phyloP scores from a whole-genome alignment of 2,888 invertebrate species.

The Torymus tubicola region DNA sequence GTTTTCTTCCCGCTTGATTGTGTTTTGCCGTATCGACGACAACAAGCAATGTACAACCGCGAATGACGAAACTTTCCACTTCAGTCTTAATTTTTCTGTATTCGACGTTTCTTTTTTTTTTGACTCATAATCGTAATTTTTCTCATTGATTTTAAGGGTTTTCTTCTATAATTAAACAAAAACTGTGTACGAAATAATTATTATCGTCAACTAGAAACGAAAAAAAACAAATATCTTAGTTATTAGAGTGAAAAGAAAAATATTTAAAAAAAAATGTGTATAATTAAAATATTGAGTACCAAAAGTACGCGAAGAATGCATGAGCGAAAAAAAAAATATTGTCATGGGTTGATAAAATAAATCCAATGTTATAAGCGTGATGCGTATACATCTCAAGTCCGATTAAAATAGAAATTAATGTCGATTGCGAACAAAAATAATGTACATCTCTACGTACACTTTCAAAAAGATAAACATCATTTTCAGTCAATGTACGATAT shows the following conservation, averaged over 20 bases:
- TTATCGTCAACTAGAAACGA: constrained; percentile 57
- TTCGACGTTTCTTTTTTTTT: constrained; percentile 14
- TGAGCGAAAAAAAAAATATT: constrained; percentile 52
- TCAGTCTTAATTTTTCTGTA: constrained; percentile 27
- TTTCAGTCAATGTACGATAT: background rate
- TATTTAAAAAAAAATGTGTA: constrained; percentile 69
- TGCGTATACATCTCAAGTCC: constrained; percentile 47
- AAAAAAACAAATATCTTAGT: constrained; percentile 56
- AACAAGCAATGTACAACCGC: constrained; percentile 29
- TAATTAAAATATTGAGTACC: constrained; percentile 72
- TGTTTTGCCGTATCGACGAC: constrained; percentile 31
- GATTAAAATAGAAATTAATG: constrained; percentile 39
- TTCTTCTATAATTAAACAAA: constrained; percentile 56
- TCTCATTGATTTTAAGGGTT: constrained; percentile 46
- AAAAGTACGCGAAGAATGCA: constrained; percentile 61
- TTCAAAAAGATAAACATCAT: background rate
- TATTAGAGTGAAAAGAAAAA: constrained; percentile 65
- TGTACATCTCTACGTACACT: constrained; percentile 27
- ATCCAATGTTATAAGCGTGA: constrained; percentile 44
- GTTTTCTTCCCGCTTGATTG: constrained; percentile 22
- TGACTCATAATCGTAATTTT: constrained; percentile 46
- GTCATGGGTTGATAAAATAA: constrained; percentile 59
- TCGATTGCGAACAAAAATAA: constrained; percentile 28
- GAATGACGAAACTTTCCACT: constrained; percentile 39
- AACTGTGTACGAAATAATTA: constrained; percentile 52